A percentile compares a stretch with the other conserved stretches of the same genome.
Evolutionary conservation across 2,113 vertebrate species (phyloP).

Genomic region (Psophia crepitans): DNA sequence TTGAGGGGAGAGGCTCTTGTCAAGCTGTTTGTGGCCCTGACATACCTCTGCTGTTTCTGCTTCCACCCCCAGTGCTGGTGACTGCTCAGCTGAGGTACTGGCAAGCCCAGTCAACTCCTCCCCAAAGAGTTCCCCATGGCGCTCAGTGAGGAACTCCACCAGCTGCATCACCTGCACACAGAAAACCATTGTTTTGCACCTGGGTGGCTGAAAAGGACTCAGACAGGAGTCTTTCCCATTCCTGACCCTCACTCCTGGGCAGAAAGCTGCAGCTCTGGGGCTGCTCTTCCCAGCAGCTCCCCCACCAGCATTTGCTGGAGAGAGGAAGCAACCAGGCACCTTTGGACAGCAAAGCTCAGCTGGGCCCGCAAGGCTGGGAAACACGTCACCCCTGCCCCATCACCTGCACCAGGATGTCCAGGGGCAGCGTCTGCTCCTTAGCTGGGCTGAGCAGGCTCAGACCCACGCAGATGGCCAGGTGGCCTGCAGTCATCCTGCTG

Average conservation of each 20-base stretch:
- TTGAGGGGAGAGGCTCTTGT: neutral
- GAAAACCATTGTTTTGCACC: neutral
- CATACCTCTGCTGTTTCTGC: neutral
- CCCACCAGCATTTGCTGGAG: neutral
- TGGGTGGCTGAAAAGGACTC: neutral
- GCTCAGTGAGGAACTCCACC: constrained; percentile 83
- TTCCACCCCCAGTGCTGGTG: neutral
- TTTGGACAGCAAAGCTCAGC: neutral
- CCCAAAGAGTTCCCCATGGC: constrained; percentile 79
- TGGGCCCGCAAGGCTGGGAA: neutral
- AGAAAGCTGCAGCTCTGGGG: neutral
- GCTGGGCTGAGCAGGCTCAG: constrained; percentile 80
- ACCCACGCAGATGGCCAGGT: constrained; percentile 84
- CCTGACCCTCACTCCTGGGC: rapidly evolving
- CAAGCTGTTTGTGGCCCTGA: neutral
- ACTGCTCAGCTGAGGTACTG: constrained; percentile 65
- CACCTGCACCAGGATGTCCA: constrained; percentile 72
- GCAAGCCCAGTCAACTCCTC: constrained; percentile 73
- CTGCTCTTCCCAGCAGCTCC: neutral
- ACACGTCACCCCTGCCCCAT: constrained; percentile 62
- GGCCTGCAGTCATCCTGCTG: constrained; percentile 85
- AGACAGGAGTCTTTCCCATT: neutral
- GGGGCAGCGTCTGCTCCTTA: constrained; percentile 26
- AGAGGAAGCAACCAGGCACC: neutral
- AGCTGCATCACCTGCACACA: constrained; percentile 73